Evolutionary conservation across 2,888 invertebrate species (phyloP), one percentile per base, ranked within the genome.

Genomic region (Perithous albicinctus): DNA sequence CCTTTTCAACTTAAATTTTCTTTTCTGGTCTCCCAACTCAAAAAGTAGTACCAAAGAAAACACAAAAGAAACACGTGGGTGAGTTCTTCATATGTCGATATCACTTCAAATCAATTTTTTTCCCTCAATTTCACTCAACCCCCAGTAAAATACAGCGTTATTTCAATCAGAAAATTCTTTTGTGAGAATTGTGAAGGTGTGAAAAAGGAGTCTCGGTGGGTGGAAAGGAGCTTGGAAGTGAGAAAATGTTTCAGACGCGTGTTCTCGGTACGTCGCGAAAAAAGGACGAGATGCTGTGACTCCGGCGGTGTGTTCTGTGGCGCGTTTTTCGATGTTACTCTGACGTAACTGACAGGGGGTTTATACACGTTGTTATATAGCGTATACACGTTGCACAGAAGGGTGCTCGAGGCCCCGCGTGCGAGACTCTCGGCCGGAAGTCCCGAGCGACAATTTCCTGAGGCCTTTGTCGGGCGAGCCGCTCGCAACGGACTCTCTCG

Each of bases 391-490:
- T 15, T 32, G 18, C 18, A 20, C 43, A 41, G 43, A 29, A n/a
- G n/a, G 35, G 67, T 75, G 63, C 78, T 76, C 61, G 69, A 75
- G 64, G 63, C 74, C 64, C n/a, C n/a, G n/a, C n/a, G n/a, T n/a
- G 56, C 78, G 70, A 66, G 80, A 78, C 76, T 81, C 67, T 43
- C 43, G 78, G 59, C 80, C 84, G 85, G 84, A 85, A 83, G 83
- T 83, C 67, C 83, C 73, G 80, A 83, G 78, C 83, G 85, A 84
- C 85, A 85, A 85, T 85, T 85, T 85, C 85, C 83, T 84, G 80
- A 48, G 43, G 74, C 77, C 83, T 85, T 85, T 85, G 84, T 84
- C 80, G 83, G 64, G 46, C n/a, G n/a, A n/a, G n/a, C n/a, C n/a
- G n/a, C n/a, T n/a, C 64, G 48, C 66, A 48, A 32, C 63, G 66